Conservation (phyloP, 2,113 vertebrate species). For the Astur gentilis region DNA sequence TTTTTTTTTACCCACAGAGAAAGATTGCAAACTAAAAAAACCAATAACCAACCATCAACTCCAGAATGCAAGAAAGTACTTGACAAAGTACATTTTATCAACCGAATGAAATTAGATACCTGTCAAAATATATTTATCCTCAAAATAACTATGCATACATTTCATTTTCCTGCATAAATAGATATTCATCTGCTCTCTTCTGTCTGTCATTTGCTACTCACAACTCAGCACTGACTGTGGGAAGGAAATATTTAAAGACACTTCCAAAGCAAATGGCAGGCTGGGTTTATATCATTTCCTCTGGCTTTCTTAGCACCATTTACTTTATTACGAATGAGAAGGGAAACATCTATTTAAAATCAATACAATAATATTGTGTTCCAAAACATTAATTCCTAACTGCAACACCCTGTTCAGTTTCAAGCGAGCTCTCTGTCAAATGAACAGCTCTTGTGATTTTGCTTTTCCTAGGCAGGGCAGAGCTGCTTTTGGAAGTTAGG, state of each 20-base stretch:
- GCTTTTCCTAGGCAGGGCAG: background rate
- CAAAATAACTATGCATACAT: slow-evolving; percentile 67
- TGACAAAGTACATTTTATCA: slow-evolving; percentile 68
- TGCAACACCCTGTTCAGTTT: background rate
- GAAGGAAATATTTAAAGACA: slow-evolving; percentile 58
- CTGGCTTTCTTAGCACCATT: slow-evolving; percentile 22
- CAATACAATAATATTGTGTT: slow-evolving; percentile 47
- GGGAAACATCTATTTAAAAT: slow-evolving; percentile 67
- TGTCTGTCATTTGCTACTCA: slow-evolving; percentile 55
- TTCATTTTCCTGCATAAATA: slow-evolving; percentile 70
- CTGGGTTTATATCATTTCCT: slow-evolving; percentile 45
- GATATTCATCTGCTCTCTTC: slow-evolving; percentile 60
- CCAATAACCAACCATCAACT: background rate
- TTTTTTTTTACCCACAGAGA: background rate
- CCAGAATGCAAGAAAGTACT: slow-evolving; percentile 34
- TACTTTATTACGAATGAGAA: slow-evolving; percentile 44
- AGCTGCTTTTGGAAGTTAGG: background rate
- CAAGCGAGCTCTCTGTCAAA: background rate
- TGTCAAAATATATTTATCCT: slow-evolving; percentile 75
- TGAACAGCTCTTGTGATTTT: background rate
- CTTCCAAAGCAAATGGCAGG: slow-evolving; percentile 59
- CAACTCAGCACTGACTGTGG: slow-evolving; percentile 28
- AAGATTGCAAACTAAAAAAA: background rate
- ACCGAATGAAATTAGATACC: slow-evolving; percentile 73
- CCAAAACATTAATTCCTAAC: slow-evolving; percentile 44